Conservation (phyloP, 2,888 invertebrate species). For the Tipula vernalis region DNA sequence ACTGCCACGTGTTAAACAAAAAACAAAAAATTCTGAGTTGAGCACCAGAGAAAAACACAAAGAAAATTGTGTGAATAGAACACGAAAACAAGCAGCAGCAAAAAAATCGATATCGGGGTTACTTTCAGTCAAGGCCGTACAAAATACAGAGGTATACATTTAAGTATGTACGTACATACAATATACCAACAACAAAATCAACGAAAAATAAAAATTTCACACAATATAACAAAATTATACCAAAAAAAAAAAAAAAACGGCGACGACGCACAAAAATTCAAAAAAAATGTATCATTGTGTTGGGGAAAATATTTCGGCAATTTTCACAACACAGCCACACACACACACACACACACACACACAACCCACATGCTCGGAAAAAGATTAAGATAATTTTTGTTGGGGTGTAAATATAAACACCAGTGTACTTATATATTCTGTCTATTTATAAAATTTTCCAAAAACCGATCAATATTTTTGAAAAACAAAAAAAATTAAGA, state of each 20-base stretch:
- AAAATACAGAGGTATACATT: not conserved
- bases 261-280: slow-evolving; percentile 7
- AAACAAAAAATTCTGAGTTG: not conserved
- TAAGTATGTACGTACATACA: not conserved
- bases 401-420: not conserved
- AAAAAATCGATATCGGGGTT: slow-evolving; percentile 15
- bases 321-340: not conserved
- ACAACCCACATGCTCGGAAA: not conserved
- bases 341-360: not conserved
- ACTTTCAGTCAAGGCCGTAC: slow-evolving; percentile 18
- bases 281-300: not conserved
- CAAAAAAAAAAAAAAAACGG: not conserved
- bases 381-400: not conserved
- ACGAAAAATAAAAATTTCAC: not conserved
- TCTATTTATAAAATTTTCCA: not conserved
- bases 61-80: not conserved
- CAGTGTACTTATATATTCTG: not conserved
- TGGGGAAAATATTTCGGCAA: not conserved
- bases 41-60: not conserved
- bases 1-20: slow-evolving; percentile 4
- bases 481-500: not conserved
- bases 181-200: not conserved
- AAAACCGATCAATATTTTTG: not conserved
- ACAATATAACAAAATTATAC: not conserved
- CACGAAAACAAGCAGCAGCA: not conserved